Evolutionary conservation across 2,888 invertebrate species (phyloP), one percentile per base, ranked within the genome.

Genomic region (Plebejus melissa): DNA sequence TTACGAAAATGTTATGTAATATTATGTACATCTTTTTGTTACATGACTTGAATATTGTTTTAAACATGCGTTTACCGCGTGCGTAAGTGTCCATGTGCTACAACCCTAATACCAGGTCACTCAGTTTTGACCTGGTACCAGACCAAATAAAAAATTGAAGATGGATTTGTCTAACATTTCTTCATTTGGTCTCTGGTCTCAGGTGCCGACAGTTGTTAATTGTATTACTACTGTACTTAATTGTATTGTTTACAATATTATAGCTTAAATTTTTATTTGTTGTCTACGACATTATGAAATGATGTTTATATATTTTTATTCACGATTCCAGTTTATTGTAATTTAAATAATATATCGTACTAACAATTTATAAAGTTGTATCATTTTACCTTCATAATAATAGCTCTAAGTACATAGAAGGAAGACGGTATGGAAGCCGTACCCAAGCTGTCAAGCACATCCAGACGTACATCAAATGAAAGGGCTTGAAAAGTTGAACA

Each of bases 291-390:
- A 77, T 79, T 76, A 79, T 77, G 65, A 75, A 76, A 79, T 78
- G 76, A 79, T 79, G 77, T 78, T 76, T 74, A 77, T 75, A 74
- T 78, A 77, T 78, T 78, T 78, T 76, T 76, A 76, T 75, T 78
- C 76, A 77, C 57, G 76, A 79, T 80, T 79, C 77, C 78, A 79
- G 76, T 79, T 79, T 78, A 77, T 76, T 78, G 80, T 80, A 79
- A 79, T 80, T 77, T 77, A 80, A 79, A 78, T 80, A 79, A 76
- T 79, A 79, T 79, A 80, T 79, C 80, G 77, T 77, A 78, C 78
- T 79, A 80, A 78, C 75, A 78, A 77, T 77, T 79, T 79, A 79
- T 4, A 77, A 5, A 72, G 9, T 28, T 72, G 50, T 72, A 28
- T 72, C 13, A 54, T 72, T 72, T 72, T 46, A 2, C 9, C 46